Base-by-base conservation (phyloP, 1,140 invertebrate species). In the Elymnias hypermnestra region DNA sequence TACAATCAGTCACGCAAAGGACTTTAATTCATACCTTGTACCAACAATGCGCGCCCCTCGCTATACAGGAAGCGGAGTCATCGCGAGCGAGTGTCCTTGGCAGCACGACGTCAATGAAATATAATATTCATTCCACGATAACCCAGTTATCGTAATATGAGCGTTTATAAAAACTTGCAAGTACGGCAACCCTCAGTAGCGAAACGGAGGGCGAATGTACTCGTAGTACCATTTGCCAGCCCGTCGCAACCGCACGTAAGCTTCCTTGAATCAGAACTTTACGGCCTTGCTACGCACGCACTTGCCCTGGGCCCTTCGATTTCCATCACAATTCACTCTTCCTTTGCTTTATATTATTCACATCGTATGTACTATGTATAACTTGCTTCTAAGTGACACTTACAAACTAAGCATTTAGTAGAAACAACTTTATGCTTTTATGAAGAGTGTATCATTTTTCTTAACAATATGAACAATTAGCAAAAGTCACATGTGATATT, bases 171-270 rank as follows among this genome's bases (percentile, higher is more conserved):
- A 77, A 84, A 78, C 58, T 62, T 63, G 58, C 59, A 64, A 81
- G 69, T 73, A 70, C 50, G 63, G 57, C 55, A 70, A 70, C 60
- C 71, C 63, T 65, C 54, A 53, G 31, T 14, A 33, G 18, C 48
- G 47, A 39, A 54, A 50, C 49, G 65, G 57, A 53, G 48, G 63
- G 53, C 38, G 62, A 63, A 59, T 62, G 58, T 72, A 83, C 26
- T 29, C 26, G 72, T 83, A 84, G 76, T 83, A 68, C 71, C 66
- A 70, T 48, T 67, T 69, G 62, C 64, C 73, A 59, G 69, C 64
- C 72, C 73, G 81, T 47, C 72, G 58, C 60, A 52, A 63, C 43
- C 78, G 70, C 81, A 84, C 81, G 81, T 84, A 81, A 84, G 78
- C 63, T 61, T 53, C 50, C 46, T 61, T 63, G 37, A 51, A 58